A percentile compares a stretch with the other conserved stretches of the same genome.
phyloP scores from a whole-genome alignment of 2,113 vertebrate species.

The Rissa tridactyla region DNA sequence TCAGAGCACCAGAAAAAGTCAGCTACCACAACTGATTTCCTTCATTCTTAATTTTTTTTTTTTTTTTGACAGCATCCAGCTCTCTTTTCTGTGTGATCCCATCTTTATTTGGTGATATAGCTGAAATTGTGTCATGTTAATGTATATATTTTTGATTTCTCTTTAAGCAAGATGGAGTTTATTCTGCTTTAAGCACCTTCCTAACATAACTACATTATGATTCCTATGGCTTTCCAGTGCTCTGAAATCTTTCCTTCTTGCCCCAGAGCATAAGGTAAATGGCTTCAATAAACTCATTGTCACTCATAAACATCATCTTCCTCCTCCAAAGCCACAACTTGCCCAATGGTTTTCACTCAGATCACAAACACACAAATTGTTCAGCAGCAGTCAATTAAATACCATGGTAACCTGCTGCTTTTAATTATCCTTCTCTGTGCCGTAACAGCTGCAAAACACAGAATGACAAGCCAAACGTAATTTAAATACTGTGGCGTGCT shows the following conservation, averaged over 20 bases:
- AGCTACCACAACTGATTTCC: neutral
- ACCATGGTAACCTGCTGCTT: slow-evolving; percentile 76
- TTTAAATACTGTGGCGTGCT: slow-evolving; percentile 70
- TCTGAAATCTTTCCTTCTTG: neutral
- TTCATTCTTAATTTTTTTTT: neutral
- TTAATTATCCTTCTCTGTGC: slow-evolving; percentile 68
- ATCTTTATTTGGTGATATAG: neutral
- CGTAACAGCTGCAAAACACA: slow-evolving; percentile 68
- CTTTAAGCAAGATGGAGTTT: neutral
- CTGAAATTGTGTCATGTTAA: neutral
- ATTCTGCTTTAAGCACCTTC: neutral
- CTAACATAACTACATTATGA: neutral
- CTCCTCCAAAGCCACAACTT: slow-evolving; percentile 29
- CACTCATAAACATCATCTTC: neutral
- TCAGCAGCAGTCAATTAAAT: slow-evolving; percentile 72
- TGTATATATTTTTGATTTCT: neutral
- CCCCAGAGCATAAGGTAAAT: neutral
- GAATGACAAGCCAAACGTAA: slow-evolving; percentile 68
- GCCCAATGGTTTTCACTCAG: neutral
- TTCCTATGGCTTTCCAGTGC: neutral
- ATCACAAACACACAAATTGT: slow-evolving; percentile 69
- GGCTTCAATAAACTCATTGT: slow-evolving; percentile 12
- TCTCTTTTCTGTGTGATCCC: neutral
- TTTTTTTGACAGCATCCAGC: accelerated
- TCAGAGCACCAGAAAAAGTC: neutral